Percentiles rank a stretch among this genome's conserved stretches.
Conservation (phyloP, 2,113 vertebrate genomes). For the Thalassoma bifasciatum region DNA sequence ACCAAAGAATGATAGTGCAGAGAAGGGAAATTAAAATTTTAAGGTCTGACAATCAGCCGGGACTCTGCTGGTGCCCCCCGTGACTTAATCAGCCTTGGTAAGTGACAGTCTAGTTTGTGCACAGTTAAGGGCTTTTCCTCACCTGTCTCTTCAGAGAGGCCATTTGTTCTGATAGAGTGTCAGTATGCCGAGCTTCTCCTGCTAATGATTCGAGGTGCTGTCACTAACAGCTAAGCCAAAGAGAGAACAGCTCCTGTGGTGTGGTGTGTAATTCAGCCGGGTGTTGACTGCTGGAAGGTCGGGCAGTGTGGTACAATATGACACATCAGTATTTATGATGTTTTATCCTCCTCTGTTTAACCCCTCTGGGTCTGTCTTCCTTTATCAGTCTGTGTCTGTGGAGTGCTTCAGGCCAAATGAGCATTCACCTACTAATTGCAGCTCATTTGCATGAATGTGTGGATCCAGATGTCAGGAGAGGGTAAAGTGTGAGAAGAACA, state of each 20-base stretch:
- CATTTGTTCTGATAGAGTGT: conserved; percentile 60
- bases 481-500: conserved; percentile 36
- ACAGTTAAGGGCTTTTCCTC: conserved; percentile 36
- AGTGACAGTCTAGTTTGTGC: background rate
- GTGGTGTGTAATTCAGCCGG: conserved; percentile 10
- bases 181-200: conserved; percentile 51
- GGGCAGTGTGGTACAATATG: conserved; percentile 29
- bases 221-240: conserved; percentile 44
- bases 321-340: conserved; percentile 48
- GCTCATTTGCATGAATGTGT: conserved; percentile 57
- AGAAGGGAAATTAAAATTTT: conserved; percentile 25
- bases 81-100: conserved; percentile 61
- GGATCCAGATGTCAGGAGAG: conserved; percentile 48
- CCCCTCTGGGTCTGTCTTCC: background rate
- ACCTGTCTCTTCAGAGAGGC: conserved; percentile 63
- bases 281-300: conserved; percentile 33
- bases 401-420: conserved; percentile 59
- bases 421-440: conserved; percentile 41
- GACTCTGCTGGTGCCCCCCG: conserved; percentile 10
- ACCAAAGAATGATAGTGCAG: background rate
- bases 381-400: conserved; percentile 47
- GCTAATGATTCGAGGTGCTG: conserved; percentile 62
- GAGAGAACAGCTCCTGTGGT: conserved; percentile 51
- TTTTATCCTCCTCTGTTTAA: conserved; percentile 21
- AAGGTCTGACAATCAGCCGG: conserved; percentile 21